Conservation (phyloP, 2,113 vertebrate genomes). For the Percina caprodes region DNA sequence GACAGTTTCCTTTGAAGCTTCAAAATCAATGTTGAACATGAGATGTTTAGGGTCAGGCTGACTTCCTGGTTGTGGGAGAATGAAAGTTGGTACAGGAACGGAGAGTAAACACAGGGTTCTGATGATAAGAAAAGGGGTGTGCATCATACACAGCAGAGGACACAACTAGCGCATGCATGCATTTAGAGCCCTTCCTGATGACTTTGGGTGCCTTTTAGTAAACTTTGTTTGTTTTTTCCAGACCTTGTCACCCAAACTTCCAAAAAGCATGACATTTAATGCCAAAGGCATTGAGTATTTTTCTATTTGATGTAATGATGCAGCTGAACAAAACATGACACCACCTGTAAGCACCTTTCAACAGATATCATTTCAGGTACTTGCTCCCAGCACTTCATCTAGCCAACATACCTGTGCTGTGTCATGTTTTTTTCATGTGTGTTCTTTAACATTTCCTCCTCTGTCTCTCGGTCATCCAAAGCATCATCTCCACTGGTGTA, state of each 20-base stretch:
- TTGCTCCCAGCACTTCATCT: background rate
- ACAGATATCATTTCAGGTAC: background rate
- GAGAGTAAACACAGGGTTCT: conserved; percentile 5
- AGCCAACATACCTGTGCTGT: conserved; percentile 28
- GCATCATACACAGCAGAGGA: background rate
- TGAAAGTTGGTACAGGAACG: conserved; percentile 18
- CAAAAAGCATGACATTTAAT: background rate
- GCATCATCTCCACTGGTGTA: conserved; percentile 85
- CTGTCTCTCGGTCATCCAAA: conserved; percentile 82
- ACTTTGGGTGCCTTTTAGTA: background rate
- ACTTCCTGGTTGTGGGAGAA: conserved; percentile 66
- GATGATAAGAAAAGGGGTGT: background rate
- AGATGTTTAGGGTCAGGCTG: conserved; percentile 67
- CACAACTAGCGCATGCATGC: background rate
- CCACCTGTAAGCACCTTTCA: background rate
- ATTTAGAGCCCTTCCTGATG: background rate
- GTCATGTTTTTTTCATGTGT: conserved; percentile 15
- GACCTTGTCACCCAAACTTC: background rate
- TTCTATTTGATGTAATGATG: background rate
- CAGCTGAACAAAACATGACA: background rate
- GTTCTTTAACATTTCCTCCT: conserved; percentile 67
- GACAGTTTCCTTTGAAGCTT: conserved; percentile 52
- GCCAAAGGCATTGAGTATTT: background rate
- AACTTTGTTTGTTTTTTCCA: background rate
- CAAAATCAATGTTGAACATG: conserved; percentile 37